These are phyloP conservation scores for Sminthurinus aureus DNA, from an alignment of 2,888 invertebrate species.

Conservation along the genomic window DNA sequence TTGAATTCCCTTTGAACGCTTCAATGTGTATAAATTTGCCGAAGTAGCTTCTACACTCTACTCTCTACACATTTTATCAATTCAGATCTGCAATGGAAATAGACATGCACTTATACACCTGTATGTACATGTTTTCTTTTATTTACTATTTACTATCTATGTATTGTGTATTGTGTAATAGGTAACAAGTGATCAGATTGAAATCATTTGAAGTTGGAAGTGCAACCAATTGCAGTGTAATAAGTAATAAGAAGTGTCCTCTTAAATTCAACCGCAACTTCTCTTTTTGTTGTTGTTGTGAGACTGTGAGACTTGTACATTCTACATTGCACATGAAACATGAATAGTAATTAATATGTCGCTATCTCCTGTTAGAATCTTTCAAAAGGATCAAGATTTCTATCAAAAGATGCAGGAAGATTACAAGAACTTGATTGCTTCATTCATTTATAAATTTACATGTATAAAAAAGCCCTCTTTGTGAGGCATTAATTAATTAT, in stretches of 20 bases:
- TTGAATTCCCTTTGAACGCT: slow-evolving; percentile 18
- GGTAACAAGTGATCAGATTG: too few species aligned
- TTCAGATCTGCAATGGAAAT: too few species aligned
- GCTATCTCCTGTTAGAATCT: background rate
- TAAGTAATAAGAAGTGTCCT: too few species aligned
- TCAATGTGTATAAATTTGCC: background rate
- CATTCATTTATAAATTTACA: background rate
- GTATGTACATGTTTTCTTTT: too few species aligned
- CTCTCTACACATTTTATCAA: too few species aligned
- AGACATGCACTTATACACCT: too few species aligned
- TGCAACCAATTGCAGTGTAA: too few species aligned
- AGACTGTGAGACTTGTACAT: background rate
- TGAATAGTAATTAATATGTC: background rate
- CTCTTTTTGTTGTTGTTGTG: background rate
- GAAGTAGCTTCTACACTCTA: too few species aligned
- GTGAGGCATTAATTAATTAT: slow-evolving; percentile 30
- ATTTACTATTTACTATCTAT: too few species aligned
- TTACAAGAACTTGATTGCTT: slow-evolving; percentile 11
- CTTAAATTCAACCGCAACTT: background rate
- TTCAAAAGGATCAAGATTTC: background rate
- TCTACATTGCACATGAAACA: background rate
- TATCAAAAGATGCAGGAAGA: background rate
- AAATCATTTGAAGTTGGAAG: too few species aligned
- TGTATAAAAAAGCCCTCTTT: slow-evolving; percentile 12
- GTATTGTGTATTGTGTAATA: too few species aligned